Evolutionary conservation across 2,113 vertebrate species (phyloP), one percentile per base, ranked within the genome.

Genomic region (Solea solea): DNA sequence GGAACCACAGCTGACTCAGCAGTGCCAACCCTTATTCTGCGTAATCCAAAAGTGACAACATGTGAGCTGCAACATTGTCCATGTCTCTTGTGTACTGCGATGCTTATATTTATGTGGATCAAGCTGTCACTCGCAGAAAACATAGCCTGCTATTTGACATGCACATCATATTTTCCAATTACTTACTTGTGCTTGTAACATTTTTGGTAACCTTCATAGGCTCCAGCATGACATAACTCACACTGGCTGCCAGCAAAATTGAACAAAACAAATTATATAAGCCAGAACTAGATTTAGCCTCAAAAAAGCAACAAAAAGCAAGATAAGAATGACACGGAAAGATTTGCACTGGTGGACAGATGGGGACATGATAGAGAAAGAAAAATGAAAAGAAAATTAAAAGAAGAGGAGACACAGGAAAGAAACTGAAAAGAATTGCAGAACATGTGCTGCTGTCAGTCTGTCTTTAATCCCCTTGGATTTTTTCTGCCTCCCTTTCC

Each of bases 381-480:
- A 76, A 58, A 60, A 46, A 74, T 51, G 60, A 50, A 67, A 53
- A 74, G 21, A 56, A 64, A 67, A 56, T 34, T 5, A 7, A 68
- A 69, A 34, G 28, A 74, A 69, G 54, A 77, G 66, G 68, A 71
- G 27, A 80, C 40, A 45, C 12, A 66, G 74, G 64, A 79, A 63
- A 65, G 62, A 45, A 60, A 88, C 56, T 61, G 42, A 76, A 86
- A 77, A 54, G 16, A 66, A 78, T 65, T 51, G 40, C 48, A 75
- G 7, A 81, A 81, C 93, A 93, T 92, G 88, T 94, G 93, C 71
- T 86, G 90, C 90, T 89, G 91, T 94, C 93, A 88, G 58, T 94
- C 90, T 86, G 69, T 70, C 66, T 74, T 90, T 94, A 93, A 94
- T 93, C 92, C 90, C 74, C 72, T 85, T 61, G 81, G 91, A 92